Evolutionary conservation across 2,113 vertebrate genomes (phyloP).

Genomic region (Callipepla californica): DNA sequence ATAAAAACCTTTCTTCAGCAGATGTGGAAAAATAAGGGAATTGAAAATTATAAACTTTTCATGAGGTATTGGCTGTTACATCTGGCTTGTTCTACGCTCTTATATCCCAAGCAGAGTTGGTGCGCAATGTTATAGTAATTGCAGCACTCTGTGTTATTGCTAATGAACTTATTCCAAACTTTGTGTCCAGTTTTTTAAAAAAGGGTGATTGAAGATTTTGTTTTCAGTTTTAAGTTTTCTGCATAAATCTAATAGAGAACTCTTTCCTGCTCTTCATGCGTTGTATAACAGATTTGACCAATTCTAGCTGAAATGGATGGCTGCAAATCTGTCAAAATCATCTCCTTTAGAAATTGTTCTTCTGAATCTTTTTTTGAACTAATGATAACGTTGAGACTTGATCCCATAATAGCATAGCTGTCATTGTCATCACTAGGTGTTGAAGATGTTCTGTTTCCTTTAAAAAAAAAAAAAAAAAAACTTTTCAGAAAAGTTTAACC

Average conservation of each 20-base stretch:
- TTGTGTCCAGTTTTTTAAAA: background rate
- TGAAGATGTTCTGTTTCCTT: background rate
- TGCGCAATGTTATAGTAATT: background rate
- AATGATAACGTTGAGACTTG: background rate
- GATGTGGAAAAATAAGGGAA: background rate
- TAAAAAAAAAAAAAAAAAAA: no score
- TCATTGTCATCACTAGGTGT: background rate
- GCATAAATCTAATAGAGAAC: background rate
- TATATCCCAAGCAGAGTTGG: background rate
- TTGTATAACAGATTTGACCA: background rate
- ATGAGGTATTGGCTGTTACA: background rate
- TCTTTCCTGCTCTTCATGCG: background rate
- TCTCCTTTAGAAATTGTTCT: background rate
- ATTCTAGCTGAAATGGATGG: background rate
- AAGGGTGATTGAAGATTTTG: background rate
- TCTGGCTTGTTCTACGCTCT: background rate
- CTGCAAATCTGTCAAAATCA: background rate
- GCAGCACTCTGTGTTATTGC: fast-evolving
- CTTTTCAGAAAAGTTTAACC: background rate
- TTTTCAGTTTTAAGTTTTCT: background rate
- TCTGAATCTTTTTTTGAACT: background rate
- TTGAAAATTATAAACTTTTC: background rate
- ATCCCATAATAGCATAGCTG: background rate
- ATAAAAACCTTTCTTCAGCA: background rate
- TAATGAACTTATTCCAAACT: background rate